These are phyloP conservation scores for Ptilodon capucinus DNA, from an alignment of 2,888 invertebrate species.

Conservation along the genomic window DNA sequence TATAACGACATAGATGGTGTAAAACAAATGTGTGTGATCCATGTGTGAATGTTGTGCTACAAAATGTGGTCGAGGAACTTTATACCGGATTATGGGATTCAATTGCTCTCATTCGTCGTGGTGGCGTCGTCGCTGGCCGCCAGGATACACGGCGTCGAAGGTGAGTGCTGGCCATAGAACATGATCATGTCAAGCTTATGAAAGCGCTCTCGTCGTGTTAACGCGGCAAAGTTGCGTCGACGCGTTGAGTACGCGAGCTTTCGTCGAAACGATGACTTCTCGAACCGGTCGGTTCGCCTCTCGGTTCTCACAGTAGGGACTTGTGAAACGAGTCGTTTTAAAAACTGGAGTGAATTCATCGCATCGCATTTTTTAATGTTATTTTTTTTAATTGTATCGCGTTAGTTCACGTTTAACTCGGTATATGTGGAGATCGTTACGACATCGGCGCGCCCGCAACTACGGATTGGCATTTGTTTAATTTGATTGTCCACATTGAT, in stretches of 20 bases:
- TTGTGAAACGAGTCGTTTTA: slow-evolving; percentile 79
- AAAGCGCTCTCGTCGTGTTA: slow-evolving; percentile 65
- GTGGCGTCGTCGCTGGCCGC: slow-evolving; percentile 70
- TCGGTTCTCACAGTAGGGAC: slow-evolving; percentile 78
- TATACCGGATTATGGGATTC: slow-evolving; percentile 87
- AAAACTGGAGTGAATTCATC: slow-evolving; percentile 80
- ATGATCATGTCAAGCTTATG: slow-evolving; percentile 69
- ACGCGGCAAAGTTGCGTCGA: slow-evolving; percentile 57
- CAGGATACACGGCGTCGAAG: slow-evolving; percentile 81
- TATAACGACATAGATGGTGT: slow-evolving; percentile 73
- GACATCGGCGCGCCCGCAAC: slow-evolving; percentile 40
- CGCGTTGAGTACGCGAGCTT: slow-evolving; percentile 52
- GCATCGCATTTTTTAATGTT: slow-evolving; percentile 76
- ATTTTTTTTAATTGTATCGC: slow-evolving; percentile 67
- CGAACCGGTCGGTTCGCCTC: slow-evolving; percentile 61
- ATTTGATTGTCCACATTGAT: not conserved
- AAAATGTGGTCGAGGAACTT: slow-evolving; percentile 87
- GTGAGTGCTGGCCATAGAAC: slow-evolving; percentile 71
- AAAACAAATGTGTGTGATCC: slow-evolving; percentile 82
- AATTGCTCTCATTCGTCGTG: slow-evolving; percentile 75
- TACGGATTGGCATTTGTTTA: slow-evolving; percentile 13
- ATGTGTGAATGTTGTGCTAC: slow-evolving; percentile 83
- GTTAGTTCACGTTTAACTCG: slow-evolving; percentile 56
- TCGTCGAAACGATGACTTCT: slow-evolving; percentile 42
- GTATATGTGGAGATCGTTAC: slow-evolving; percentile 41